Evolutionary conservation across 2,113 vertebrate species (phyloP).

Genomic region (Eulemur macaco): DNA sequence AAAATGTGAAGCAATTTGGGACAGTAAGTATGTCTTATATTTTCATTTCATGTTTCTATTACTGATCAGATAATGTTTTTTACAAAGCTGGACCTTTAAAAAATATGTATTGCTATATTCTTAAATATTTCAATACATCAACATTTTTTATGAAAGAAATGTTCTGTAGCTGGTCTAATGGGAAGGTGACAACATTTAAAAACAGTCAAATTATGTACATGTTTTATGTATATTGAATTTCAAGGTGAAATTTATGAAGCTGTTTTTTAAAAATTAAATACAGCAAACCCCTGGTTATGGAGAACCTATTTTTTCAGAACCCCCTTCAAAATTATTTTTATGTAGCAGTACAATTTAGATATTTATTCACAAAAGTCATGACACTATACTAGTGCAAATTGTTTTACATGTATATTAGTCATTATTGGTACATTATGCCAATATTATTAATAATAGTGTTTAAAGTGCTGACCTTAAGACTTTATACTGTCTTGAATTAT

Average conservation of each 20-base stretch:
- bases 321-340: not conserved
- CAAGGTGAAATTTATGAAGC: not conserved
- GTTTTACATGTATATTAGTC: not conserved
- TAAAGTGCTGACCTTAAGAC: not conserved
- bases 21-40: slow-evolving; percentile 89
- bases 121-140: not conserved
- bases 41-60: slow-evolving; percentile 18
- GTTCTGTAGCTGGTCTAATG: not conserved
- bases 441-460: not conserved
- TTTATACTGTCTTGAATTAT: not conserved
- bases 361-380: not conserved
- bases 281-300: not conserved
- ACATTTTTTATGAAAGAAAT: slow-evolving; percentile 7
- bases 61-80: not conserved
- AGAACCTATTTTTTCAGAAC: not conserved
- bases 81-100: not conserved
- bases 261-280: slow-evolving; percentile 7
- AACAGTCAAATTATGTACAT: not conserved
- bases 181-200: not conserved
- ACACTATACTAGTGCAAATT: not conserved
- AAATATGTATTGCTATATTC: not conserved
- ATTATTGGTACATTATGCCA: not conserved
- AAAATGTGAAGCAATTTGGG: slow-evolving; percentile 98
- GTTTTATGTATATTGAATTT: not conserved
- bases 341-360: not conserved